These are phyloP conservation scores for Tiliacea citrago DNA, from an alignment of 2,888 invertebrate species.

Conservation along the genomic window DNA sequence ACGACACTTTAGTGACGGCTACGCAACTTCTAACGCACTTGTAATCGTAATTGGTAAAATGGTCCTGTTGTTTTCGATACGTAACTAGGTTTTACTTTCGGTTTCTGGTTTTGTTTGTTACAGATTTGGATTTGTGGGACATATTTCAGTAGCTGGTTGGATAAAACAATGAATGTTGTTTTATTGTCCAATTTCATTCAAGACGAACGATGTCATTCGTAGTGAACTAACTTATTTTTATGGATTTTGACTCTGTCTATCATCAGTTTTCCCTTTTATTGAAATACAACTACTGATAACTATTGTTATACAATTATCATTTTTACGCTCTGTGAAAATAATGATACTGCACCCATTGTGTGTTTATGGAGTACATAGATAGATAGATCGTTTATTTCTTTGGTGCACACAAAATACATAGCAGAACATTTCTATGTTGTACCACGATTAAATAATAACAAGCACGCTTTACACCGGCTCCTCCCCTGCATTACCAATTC, in stretches of 20 bases:
- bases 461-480: neutral
- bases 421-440: no score
- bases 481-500: neutral
- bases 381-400: no score
- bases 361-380: neutral
- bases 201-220: neutral
- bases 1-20: slow-evolving; percentile 47
- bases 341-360: neutral
- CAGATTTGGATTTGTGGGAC: slow-evolving; percentile 8
- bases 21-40: slow-evolving; percentile 43
- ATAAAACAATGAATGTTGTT: slow-evolving; percentile 20
- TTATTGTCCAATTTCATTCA: neutral
- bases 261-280: no score
- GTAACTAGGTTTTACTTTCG: slow-evolving; percentile 33
- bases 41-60: slow-evolving; percentile 35
- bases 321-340: neutral
- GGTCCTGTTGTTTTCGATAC: slow-evolving; percentile 34
- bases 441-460: no score
- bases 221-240: neutral
- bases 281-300: neutral
- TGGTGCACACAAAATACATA: no score
- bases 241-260: no score
- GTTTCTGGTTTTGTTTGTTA: slow-evolving; percentile 31
- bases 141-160: slow-evolving; percentile 4
- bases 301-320: neutral